Evolutionary conservation across 1,140 invertebrate species (phyloP).

Genomic region (Dendrolimus punctatus): DNA sequence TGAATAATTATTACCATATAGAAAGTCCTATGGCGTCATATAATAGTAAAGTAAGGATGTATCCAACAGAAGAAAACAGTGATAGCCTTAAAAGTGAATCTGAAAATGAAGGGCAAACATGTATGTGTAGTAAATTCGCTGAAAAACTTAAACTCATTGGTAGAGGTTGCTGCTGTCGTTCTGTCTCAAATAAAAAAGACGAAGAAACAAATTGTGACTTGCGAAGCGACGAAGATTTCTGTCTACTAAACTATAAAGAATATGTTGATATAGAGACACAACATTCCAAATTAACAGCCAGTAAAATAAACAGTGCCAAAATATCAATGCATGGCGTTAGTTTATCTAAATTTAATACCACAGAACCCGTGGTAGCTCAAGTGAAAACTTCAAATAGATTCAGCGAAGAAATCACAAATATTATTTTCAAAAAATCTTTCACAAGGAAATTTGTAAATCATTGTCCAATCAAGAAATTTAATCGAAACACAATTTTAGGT

Average conservation of each 20-base stretch:
- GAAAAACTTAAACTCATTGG: slow-evolving; percentile 24
- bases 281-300: slow-evolving; percentile 13
- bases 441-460: background rate
- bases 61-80: slow-evolving; percentile 19
- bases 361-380: too few relatives aligned
- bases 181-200: slow-evolving; percentile 19
- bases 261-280: slow-evolving; percentile 28
- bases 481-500: slow-evolving; percentile 15
- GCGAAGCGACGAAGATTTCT: slow-evolving; percentile 11
- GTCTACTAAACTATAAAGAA: slow-evolving; percentile 15
- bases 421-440: background rate
- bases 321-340: slow-evolving; percentile 6
- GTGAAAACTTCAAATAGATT: too few relatives aligned
- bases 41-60: slow-evolving; percentile 6
- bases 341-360: too few relatives aligned
- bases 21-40: slow-evolving; percentile 18
- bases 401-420: too few relatives aligned
- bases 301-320: slow-evolving; percentile 10
- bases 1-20: slow-evolving; percentile 28
- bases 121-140: slow-evolving; percentile 28
- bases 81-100: slow-evolving; percentile 11
- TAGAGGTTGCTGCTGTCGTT: slow-evolving; percentile 28
- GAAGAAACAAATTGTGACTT: slow-evolving; percentile 29
- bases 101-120: slow-evolving; percentile 7
- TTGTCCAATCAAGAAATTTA: background rate